Evolutionary conservation across 1,140 invertebrate genomes (phyloP).

Genomic region (Pseudobourletiella spinata): DNA sequence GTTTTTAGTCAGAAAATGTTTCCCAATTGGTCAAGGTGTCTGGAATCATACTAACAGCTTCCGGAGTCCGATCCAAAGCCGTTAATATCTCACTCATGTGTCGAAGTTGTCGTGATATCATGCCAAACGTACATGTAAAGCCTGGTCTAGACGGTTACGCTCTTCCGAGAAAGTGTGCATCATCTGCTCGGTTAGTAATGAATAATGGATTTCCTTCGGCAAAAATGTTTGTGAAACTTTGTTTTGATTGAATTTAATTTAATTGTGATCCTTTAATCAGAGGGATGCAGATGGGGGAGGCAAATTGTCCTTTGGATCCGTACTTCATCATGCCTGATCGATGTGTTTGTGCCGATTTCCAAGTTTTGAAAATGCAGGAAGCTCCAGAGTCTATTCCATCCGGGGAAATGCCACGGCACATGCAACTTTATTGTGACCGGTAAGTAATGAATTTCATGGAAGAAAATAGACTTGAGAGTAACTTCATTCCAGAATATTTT

Average conservation of each 20-base stretch:
- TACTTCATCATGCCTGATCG: slow-evolving; percentile 97
- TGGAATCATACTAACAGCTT: slow-evolving; percentile 91
- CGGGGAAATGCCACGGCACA: slow-evolving; percentile 95
- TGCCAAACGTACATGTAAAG: slow-evolving; percentile 82
- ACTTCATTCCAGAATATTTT: too few species aligned
- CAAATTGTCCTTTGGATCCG: slow-evolving; percentile 93
- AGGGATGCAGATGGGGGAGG: slow-evolving; percentile 72
- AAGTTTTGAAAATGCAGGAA: slow-evolving; percentile 47
- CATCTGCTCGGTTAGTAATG: slow-evolving; percentile 55
- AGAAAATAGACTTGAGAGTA: slow-evolving; percentile 25
- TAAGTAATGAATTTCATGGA: slow-evolving; percentile 36
- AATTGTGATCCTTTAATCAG: slow-evolving; percentile 45
- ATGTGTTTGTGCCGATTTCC: slow-evolving; percentile 92
- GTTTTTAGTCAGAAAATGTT: slow-evolving; percentile 82
- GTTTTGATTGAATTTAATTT: too few species aligned
- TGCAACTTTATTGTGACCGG: slow-evolving; percentile 90
- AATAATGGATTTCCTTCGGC: not conserved
- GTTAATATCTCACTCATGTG: slow-evolving; percentile 93
- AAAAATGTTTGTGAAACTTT: too few species aligned
- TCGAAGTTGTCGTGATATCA: slow-evolving; percentile 78
- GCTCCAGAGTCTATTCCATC: slow-evolving; percentile 80
- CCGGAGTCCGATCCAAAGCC: slow-evolving; percentile 89
- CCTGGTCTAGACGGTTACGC: slow-evolving; percentile 93
- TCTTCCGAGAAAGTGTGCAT: slow-evolving; percentile 89
- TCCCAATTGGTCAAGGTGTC: slow-evolving; percentile 88